These are phyloP conservation scores for Megaleporinus macrocephalus DNA, from an alignment of 2,113 vertebrate genomes.

Conservation along the genomic window DNA sequence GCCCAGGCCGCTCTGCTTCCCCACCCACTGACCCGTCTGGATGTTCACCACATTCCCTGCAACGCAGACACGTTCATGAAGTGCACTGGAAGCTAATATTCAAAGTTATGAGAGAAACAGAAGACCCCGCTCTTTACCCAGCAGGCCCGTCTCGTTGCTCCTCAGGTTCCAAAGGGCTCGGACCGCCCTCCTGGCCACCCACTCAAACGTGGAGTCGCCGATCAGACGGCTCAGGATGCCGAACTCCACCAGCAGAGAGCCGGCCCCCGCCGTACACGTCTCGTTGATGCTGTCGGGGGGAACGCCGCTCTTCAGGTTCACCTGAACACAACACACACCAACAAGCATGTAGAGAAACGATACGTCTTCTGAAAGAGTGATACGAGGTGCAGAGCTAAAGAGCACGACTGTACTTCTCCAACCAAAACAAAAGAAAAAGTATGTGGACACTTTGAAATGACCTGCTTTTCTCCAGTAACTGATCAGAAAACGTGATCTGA, in stretches of 20 bases:
- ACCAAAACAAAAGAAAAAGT: no score
- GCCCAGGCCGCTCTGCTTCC: conserved; percentile 96
- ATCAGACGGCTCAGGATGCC: conserved; percentile 96
- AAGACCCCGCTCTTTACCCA: conserved; percentile 77
- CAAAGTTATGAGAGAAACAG: no score
- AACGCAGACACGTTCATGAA: conserved; percentile 37
- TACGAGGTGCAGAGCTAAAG: no score
- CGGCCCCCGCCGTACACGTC: conserved; percentile 94
- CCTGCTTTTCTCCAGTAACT: no score
- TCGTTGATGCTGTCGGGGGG: conserved; percentile 92
- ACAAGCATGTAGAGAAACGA: background rate
- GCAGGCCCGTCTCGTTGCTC: conserved; percentile 90
- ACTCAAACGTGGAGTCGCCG: conserved; percentile 95
- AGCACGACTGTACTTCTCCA: no score
- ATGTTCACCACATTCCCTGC: conserved; percentile 97
- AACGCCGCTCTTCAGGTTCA: conserved; percentile 93
- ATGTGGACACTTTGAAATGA: no score
- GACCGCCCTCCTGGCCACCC: conserved; percentile 94
- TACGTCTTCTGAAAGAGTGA: no score
- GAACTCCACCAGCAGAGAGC: conserved; percentile 95
- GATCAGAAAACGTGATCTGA: no score
- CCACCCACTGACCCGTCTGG: conserved; percentile 97
- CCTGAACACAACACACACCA: conserved; percentile 80
- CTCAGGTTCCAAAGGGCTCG: conserved; percentile 93
- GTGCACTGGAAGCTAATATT: no score